Percentiles rank a stretch among this genome's conserved stretches.
Evolutionary conservation across 2,113 vertebrate genomes (phyloP).

Genomic region (Apodemus sylvaticus): DNA sequence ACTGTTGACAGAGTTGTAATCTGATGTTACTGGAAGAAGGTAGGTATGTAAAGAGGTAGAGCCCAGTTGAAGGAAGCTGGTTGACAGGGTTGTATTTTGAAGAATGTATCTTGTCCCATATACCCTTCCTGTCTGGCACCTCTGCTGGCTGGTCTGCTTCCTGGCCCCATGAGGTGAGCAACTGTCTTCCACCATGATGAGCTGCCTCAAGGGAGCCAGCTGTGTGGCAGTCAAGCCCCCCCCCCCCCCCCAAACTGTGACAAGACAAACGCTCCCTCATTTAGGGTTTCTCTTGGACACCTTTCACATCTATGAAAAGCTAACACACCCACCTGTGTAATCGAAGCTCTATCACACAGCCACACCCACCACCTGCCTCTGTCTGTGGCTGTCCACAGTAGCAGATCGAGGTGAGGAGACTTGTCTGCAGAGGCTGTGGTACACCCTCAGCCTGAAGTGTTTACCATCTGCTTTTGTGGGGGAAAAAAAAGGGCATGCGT

Average conservation of each 20-base stretch:
- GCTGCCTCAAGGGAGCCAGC: not conserved
- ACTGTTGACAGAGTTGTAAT: not conserved
- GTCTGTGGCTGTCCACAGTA: rapidly evolving
- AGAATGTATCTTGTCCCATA: not conserved
- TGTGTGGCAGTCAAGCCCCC: not conserved
- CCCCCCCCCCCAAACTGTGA: not conserved
- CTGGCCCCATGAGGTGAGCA: not conserved
- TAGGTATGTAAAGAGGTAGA: not conserved
- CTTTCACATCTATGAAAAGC: not conserved
- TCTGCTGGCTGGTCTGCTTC: not conserved
- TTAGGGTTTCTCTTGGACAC: not conserved
- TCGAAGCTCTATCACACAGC: not conserved
- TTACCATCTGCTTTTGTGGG: not conserved
- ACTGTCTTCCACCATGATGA: not conserved
- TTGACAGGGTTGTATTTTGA: not conserved
- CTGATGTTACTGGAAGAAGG: not conserved
- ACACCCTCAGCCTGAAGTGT: not conserved
- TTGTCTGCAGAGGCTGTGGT: not conserved
- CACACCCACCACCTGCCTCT: not conserved
- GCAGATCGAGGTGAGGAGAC: not conserved
- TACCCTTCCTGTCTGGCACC: not conserved
- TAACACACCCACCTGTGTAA: not conserved
- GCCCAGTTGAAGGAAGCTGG: not conserved
- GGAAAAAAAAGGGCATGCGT: not conserved
- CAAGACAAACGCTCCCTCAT: not conserved